Conservation (phyloP, 2,113 vertebrate genomes). For the Chaetodon trifascialis region DNA sequence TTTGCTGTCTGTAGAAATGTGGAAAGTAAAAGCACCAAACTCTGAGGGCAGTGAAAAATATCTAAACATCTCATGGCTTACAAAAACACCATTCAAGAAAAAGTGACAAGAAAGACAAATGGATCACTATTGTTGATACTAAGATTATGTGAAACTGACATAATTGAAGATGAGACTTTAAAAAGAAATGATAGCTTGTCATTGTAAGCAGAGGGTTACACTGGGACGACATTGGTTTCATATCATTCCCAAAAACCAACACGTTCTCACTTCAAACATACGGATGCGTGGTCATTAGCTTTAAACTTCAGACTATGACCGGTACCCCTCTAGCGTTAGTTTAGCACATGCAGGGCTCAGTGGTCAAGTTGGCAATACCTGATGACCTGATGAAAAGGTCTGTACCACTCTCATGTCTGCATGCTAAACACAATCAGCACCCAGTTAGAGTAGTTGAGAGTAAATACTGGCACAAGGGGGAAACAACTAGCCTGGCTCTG, state of each 20-base stretch:
- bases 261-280: no score
- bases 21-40: slow-evolving; percentile 5
- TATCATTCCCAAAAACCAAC: no score
- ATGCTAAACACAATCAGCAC: neutral
- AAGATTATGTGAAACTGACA: neutral
- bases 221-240: neutral
- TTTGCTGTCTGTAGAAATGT: neutral
- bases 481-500: neutral
- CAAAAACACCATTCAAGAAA: neutral
- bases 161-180: neutral
- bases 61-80: neutral
- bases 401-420: neutral
- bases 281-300: no score
- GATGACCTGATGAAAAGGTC: neutral
- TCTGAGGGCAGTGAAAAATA: neutral
- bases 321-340: no score
- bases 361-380: no score
- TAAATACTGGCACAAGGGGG: neutral
- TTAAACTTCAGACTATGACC: no score
- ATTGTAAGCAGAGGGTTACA: neutral
- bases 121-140: no score
- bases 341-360: no score
- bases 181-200: neutral
- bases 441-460: neutral
- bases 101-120: neutral